Evolutionary conservation across 2,113 vertebrate genomes (phyloP).

Genomic region (Clarias gariepinus): DNA sequence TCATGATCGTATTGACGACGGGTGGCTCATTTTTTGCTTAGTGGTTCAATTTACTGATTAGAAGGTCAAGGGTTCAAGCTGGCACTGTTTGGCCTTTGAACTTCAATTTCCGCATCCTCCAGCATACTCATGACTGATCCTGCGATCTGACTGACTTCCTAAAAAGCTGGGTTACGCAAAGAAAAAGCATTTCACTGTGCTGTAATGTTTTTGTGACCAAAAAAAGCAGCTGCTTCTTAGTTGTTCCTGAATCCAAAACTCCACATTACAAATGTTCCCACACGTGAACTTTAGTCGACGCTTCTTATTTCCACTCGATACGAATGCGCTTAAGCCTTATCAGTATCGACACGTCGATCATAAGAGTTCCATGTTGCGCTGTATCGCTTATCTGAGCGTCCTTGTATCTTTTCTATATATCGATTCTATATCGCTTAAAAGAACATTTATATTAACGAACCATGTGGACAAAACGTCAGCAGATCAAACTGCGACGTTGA

Average conservation of each 20-base stretch:
- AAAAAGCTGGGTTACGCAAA: no score
- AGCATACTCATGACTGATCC: no score
- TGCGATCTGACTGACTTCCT: no score
- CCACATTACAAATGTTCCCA: not conserved
- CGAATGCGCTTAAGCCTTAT: not conserved
- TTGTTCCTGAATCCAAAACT: not conserved
- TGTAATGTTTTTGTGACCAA: not conserved
- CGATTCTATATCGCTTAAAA: not conserved
- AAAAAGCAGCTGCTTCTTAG: no score
- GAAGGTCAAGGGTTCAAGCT: no score
- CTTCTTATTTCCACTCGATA: not conserved
- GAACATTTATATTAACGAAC: not conserved
- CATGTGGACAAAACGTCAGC: not conserved
- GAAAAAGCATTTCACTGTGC: not conserved
- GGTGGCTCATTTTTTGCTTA: no score
- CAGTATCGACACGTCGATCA: not conserved
- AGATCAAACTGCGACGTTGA: not conserved
- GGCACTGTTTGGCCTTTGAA: no score
- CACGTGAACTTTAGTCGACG: not conserved
- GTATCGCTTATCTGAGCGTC: not conserved
- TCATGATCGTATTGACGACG: no score
- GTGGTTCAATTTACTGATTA: no score
- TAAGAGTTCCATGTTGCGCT: not conserved
- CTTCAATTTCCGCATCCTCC: no score
- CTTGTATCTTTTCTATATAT: not conserved